Percentiles rank a stretch among this genome's conserved stretches.
Evolutionary conservation across 2,797 vertebrate genomes (phyloP).

Genomic region (Crax fasciolata): DNA sequence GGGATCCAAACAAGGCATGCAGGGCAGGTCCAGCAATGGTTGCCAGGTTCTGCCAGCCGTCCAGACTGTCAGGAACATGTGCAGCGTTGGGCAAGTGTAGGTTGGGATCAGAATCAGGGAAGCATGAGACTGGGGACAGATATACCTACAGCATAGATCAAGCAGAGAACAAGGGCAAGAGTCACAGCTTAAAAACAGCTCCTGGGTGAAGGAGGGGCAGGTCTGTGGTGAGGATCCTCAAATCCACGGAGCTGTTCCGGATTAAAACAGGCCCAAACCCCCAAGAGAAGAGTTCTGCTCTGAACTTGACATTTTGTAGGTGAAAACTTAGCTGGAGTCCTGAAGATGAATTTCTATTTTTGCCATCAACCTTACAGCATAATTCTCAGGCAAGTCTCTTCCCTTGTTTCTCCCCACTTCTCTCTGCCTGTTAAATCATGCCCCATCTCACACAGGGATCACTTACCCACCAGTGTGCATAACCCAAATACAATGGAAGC

Average conservation of each 20-base stretch:
- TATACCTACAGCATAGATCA: background rate
- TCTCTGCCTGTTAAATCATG: background rate
- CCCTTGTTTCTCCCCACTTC: background rate
- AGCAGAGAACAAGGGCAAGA: background rate
- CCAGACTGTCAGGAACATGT: rapidly evolving
- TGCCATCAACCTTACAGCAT: background rate
- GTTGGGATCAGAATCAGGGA: background rate
- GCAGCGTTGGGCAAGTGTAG: background rate
- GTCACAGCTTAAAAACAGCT: background rate
- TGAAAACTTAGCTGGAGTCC: background rate
- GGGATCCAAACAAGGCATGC: background rate
- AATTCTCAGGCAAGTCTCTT: background rate
- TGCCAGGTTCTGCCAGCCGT: background rate
- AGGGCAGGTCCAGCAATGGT: background rate
- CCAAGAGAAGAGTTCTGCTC: background rate
- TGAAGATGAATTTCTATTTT: background rate
- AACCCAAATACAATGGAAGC: too few species aligned
- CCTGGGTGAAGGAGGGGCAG: background rate
- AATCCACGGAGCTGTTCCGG: background rate
- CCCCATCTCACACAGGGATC: rapidly evolving
- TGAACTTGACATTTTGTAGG: background rate
- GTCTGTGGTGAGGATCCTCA: background rate
- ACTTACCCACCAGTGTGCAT: background rate
- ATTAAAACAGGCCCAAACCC: background rate
- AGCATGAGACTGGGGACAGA: background rate